Percentiles rank a stretch among this genome's conserved stretches.
Evolutionary conservation across 2,797 vertebrate species (phyloP).

Genomic region (Danio choprae): DNA sequence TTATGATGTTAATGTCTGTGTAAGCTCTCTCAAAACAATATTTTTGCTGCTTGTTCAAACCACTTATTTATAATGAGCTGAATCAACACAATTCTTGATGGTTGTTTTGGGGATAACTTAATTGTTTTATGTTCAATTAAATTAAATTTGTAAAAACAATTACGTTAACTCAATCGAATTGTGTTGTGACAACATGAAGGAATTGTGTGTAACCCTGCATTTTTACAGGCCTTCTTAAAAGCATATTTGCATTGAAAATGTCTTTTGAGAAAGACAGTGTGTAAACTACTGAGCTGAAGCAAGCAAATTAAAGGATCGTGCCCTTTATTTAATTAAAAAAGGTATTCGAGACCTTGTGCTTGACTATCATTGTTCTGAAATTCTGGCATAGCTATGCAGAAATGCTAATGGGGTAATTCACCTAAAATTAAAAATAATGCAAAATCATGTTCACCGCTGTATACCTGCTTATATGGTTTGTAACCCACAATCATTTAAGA

Average conservation of each 20-base stretch:
- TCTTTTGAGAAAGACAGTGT: neutral
- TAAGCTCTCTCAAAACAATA: too few species aligned
- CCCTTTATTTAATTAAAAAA: neutral
- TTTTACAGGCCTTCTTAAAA: neutral
- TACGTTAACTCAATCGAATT: too few species aligned
- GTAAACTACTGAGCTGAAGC: neutral
- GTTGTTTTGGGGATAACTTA: too few species aligned
- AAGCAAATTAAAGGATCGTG: neutral
- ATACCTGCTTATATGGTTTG: neutral
- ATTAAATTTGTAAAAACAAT: too few species aligned
- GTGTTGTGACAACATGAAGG: too few species aligned
- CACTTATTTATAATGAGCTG: too few species aligned
- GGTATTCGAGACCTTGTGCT: neutral
- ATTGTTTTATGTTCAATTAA: too few species aligned
- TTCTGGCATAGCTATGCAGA: neutral
- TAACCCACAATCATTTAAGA: too few species aligned
- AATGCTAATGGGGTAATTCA: neutral
- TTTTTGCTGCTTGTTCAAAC: too few species aligned
- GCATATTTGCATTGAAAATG: constrained; percentile 11
- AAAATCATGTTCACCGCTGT: neutral
- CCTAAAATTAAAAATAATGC: neutral
- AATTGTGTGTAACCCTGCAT: too few species aligned
- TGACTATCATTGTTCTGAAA: neutral
- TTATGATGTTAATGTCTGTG: neutral
- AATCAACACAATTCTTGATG: too few species aligned